Evolutionary conservation across 2,888 invertebrate genomes (phyloP), one percentile per base, ranked within the genome.

Genomic region (Tupiocoris notatus): DNA sequence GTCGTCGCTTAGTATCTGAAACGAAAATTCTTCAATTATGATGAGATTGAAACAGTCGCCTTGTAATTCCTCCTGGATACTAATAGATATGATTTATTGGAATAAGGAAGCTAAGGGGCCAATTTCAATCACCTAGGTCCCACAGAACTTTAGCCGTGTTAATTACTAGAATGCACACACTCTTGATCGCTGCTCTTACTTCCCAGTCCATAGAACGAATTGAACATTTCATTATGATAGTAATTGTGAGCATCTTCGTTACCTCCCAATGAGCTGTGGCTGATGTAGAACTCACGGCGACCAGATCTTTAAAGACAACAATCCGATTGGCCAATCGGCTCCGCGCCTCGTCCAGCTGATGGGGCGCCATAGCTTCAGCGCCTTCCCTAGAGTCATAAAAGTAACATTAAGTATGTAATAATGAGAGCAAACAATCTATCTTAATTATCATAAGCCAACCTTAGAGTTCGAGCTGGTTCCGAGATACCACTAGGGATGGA

Each of bases 251-350:
- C 56, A 16, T 56, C 12, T 56, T 12, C 16, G n/a, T 70, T 24
- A 92, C 91, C 86, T 91, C 91, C 94, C 94, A 94, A 81, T 89
- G 88, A 81, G 94, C 88, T 84, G 90, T 90, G 21, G 93, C 88
- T 9, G 92, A 90, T 17, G 92, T 92, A 2, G 93, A 89, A 79
- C 90, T 91, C 81, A 92, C 85, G 56, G 92, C 88, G 83, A 87
- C 86, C 16, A 88, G 86, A 70, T 87, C 86, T 76, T 85, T 84
- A 80, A 96, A 86, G 81, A 92, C 91, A 77, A 96, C 88, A 79
- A 94, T 90, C 82, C 92, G 91, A 77, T 91, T 90, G 82, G 91
- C 91, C 58, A 95, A 86, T 82, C 91, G 89, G 79, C 89, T 88
- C 77, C 93, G 86, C n/a, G 92, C 92, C 81, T 92, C 91, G 81